phyloP scores from a whole-genome alignment of 37 sponge, comb jelly and placozoan species.

The Haliclona indistincta region DNA sequence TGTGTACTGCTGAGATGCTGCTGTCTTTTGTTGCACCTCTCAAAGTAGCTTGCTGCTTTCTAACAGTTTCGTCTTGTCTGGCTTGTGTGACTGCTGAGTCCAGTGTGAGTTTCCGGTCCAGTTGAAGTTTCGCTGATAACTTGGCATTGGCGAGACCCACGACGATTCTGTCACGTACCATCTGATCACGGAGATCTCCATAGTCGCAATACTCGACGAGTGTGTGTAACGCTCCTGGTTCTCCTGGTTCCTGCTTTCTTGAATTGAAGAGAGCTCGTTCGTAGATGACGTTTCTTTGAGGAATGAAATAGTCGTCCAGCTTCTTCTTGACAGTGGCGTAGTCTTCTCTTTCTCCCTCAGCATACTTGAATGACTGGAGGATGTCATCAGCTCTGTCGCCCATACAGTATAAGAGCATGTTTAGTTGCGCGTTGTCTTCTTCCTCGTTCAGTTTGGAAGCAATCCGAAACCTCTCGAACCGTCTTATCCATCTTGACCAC shows the following conservation, averaged over 20 bases:
- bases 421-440: conserved; percentile 27
- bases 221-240: conserved; percentile 30
- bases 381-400: conserved; percentile 45
- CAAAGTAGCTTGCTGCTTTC: not conserved
- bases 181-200: conserved; percentile 30
- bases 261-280: conserved; percentile 51
- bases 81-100: not conserved
- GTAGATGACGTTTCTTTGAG: conserved; percentile 35
- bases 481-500: conserved; percentile 44
- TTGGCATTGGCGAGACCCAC: conserved; percentile 28
- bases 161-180: conserved; percentile 48
- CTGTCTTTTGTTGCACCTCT: too few species aligned
- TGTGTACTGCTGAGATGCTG: too few species aligned
- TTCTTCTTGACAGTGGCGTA: conserved; percentile 28
- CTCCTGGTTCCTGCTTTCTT: conserved; percentile 39
- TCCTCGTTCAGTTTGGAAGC: conserved; percentile 37
- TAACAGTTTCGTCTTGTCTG: conserved; percentile 1
- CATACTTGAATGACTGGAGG: conserved; percentile 21
- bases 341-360: conserved; percentile 24
- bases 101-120: not conserved
- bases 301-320: conserved; percentile 38
- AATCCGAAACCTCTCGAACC: conserved; percentile 28
- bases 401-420: conserved; percentile 42
- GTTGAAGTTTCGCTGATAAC: conserved; percentile 39
- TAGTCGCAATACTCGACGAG: conserved; percentile 42